A percentile compares a stretch with the other conserved stretches of the same genome.
Conservation (phyloP, 2,797 vertebrate genomes). For the Mormyrops attenuatus region DNA sequence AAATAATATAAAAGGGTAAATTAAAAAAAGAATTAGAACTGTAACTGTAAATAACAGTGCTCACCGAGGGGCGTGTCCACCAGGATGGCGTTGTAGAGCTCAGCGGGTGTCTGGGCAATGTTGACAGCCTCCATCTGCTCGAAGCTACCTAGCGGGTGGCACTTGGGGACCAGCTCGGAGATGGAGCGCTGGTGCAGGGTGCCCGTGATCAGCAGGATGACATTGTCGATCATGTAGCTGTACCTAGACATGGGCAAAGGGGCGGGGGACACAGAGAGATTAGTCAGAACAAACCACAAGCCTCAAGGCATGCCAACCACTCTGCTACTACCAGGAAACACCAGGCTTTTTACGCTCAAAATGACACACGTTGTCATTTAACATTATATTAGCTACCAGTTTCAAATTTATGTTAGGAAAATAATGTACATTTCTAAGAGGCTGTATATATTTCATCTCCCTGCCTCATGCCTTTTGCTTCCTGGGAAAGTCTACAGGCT, state of each 20-base stretch:
- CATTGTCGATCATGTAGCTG: slow-evolving; percentile 99
- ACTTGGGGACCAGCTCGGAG: slow-evolving; percentile 93
- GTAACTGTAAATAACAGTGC: background rate
- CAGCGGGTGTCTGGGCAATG: slow-evolving; percentile 95
- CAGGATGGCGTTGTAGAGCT: slow-evolving; percentile 98
- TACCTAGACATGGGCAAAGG: slow-evolving; percentile 63
- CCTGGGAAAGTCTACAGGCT: background rate
- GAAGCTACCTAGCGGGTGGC: slow-evolving; percentile 94
- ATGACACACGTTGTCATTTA: background rate
- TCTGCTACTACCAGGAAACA: background rate
- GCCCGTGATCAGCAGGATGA: slow-evolving; percentile 96
- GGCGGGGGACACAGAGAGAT: background rate
- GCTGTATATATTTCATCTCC: background rate
- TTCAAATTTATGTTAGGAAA: background rate
- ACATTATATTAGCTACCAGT: background rate
- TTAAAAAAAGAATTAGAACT: background rate
- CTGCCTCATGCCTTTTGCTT: background rate
- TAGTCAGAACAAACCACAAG: background rate
- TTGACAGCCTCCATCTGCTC: slow-evolving; percentile 99
- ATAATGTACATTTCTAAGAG: background rate
- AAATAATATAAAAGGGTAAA: background rate
- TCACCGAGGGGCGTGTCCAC: slow-evolving; percentile 96
- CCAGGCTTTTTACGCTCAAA: background rate
- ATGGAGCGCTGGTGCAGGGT: slow-evolving; percentile 95
- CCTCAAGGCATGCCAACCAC: background rate